Evolutionary conservation across 2,888 invertebrate species (phyloP).

Genomic region (Meteorus colon): DNA sequence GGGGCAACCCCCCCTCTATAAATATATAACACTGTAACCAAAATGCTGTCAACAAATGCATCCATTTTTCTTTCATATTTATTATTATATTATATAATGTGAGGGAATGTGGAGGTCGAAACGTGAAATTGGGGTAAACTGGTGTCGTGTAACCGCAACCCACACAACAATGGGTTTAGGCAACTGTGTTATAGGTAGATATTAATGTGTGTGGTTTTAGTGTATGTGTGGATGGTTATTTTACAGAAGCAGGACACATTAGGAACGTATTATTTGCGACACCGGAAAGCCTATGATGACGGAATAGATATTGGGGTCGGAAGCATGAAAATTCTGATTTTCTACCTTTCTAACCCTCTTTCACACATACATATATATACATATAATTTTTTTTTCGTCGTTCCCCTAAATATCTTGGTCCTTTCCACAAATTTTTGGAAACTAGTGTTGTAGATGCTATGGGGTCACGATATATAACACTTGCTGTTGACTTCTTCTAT

Average conservation of each 20-base stretch:
- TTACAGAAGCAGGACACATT: constrained; percentile 53
- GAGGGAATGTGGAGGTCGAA: constrained; percentile 13
- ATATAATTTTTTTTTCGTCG: neutral
- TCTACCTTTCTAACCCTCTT: constrained; percentile 36
- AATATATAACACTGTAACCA: neutral
- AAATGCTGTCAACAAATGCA: constrained; percentile 30
- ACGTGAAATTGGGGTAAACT: constrained; percentile 46
- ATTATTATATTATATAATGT: neutral
- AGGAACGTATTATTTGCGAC: constrained; percentile 64
- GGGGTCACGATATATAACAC: constrained; percentile 44
- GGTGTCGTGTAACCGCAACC: constrained; percentile 33
- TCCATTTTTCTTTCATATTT: constrained; percentile 19
- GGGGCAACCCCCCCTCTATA: neutral
- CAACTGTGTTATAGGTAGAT: neutral
- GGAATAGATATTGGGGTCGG: constrained; percentile 41
- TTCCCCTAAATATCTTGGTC: constrained; percentile 34
- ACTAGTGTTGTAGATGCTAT: constrained; percentile 45
- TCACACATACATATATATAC: neutral
- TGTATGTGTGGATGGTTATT: neutral
- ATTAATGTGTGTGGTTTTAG: neutral
- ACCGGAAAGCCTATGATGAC: constrained; percentile 41
- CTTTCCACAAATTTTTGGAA: constrained; percentile 40
- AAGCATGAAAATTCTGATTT: constrained; percentile 60
- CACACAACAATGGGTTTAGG: constrained; percentile 5
- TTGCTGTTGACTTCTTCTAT: constrained; percentile 53